A percentile compares a stretch with the other conserved stretches of the same genome.
phyloP scores from a whole-genome alignment of 2,113 vertebrate species.

The Oryzias melastigma region DNA sequence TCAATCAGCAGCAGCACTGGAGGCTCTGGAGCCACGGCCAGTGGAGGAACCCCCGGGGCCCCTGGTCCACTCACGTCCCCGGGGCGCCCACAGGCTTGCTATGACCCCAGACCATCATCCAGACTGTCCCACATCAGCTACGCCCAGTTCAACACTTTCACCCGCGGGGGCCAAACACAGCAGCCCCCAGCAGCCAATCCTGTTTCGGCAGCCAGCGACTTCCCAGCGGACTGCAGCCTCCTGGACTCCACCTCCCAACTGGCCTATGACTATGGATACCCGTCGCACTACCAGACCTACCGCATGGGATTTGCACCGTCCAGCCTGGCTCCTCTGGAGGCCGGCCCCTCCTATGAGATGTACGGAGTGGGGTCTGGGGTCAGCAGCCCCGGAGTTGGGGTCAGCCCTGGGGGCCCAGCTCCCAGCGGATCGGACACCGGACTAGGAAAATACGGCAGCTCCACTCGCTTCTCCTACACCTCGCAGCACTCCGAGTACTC shows the following conservation, averaged over 20 bases:
- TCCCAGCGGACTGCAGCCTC: conserved; percentile 76
- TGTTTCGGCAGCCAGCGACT: conserved; percentile 66
- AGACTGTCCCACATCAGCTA: conserved; percentile 94
- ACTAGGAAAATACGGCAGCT: conserved; percentile 87
- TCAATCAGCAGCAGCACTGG: conserved; percentile 73
- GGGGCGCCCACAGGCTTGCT: conserved; percentile 79
- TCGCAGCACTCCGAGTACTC: conserved; percentile 96
- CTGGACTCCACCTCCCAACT: conserved; percentile 85
- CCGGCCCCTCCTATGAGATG: conserved; percentile 79
- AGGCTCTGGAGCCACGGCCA: conserved; percentile 69
- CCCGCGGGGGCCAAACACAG: conserved; percentile 71
- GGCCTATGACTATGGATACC: conserved; percentile 88
- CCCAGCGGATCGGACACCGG: conserved; percentile 71
- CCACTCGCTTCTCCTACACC: conserved; percentile 91
- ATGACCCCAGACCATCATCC: conserved; percentile 87
- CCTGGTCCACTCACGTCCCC: conserved; percentile 76
- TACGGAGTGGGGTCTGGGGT: conserved; percentile 74
- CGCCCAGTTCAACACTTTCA: conserved; percentile 92
- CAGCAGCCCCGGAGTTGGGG: conserved; percentile 40
- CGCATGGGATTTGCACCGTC: conserved; percentile 86
- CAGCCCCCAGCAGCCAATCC: conserved; percentile 67
- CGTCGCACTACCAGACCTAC: conserved; percentile 82
- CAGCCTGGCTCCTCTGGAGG: conserved; percentile 76
- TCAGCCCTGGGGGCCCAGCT: conserved; percentile 60
- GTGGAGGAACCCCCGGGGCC: conserved; percentile 75